These are phyloP conservation scores for Coecobrya sp. DNA, from an alignment of 2,888 invertebrate species.

Conservation along the genomic window DNA sequence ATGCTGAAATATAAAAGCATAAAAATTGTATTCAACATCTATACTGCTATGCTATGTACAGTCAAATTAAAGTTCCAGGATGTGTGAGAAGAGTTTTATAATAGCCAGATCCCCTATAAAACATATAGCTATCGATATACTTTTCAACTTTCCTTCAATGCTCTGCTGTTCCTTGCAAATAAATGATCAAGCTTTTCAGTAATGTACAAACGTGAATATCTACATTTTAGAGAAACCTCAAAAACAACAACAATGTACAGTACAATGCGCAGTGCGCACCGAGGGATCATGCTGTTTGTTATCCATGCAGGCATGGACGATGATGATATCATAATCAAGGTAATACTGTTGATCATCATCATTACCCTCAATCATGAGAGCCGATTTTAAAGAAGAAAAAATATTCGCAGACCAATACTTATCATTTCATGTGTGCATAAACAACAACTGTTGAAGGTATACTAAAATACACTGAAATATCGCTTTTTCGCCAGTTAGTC, in stretches of 20 bases:
- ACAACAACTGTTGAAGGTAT: conserved; percentile 57
- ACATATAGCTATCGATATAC: neutral
- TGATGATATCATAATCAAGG: conserved; percentile 77
- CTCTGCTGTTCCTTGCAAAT: neutral
- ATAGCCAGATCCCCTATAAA: too few species aligned
- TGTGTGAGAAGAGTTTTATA: neutral
- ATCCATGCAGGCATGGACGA: conserved; percentile 43
- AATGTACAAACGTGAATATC: neutral
- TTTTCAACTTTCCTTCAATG: neutral
- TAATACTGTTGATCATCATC: conserved; percentile 54
- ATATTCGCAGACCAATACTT: conserved; percentile 59
- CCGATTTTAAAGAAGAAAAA: conserved; percentile 23
- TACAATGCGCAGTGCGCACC: neutral
- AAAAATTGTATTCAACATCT: neutral
- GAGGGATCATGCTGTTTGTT: neutral
- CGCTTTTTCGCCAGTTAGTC: conserved; percentile 40
- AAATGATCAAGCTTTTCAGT: neutral
- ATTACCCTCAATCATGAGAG: conserved; percentile 57
- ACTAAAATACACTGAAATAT: neutral
- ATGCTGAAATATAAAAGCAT: neutral
- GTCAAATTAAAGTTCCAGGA: neutral
- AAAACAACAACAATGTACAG: neutral
- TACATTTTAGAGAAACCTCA: neutral
- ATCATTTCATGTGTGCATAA: conserved; percentile 29
- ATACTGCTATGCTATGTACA: neutral